Percentiles rank a stretch among this genome's conserved stretches.
These are phyloP conservation scores for Catagonus wagneri DNA, from an alignment of 2,113 vertebrate genomes.

Conservation along the genomic window DNA sequence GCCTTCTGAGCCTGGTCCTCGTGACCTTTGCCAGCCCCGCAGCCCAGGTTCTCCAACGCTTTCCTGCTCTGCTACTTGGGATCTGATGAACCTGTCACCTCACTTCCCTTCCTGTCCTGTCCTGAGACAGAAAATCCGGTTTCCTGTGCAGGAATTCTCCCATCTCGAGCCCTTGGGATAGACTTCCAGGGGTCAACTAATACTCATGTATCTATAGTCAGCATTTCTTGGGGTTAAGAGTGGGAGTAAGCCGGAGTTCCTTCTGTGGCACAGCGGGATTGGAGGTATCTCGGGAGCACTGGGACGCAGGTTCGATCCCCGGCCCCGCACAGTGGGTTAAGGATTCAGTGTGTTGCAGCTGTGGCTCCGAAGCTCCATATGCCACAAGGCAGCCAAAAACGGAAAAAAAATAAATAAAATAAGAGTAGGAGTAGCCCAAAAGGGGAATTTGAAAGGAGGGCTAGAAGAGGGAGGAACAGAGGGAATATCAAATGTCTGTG, in stretches of 20 bases:
- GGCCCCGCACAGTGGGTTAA: too few species aligned
- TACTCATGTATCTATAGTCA: neutral
- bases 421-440: neutral
- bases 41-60: neutral
- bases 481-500: neutral
- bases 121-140: neutral
- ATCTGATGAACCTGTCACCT: rapidly evolving
- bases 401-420: neutral
- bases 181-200: neutral
- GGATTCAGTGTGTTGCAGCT: too few species aligned
- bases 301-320: too few species aligned
- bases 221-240: neutral
- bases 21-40: rapidly evolving
- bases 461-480: neutral
- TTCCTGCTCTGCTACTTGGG: neutral
- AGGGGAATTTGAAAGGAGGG: neutral
- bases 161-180: neutral
- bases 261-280: too few species aligned
- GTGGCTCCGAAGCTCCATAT: too few species aligned
- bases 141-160: neutral
- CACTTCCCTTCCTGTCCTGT: neutral
- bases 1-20: neutral
- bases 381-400: too few species aligned
- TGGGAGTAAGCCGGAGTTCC: neutral
- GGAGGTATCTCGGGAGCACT: too few species aligned